Conservation (phyloP, 2,113 vertebrate species). For the Erythrolamprus reginae region DNA sequence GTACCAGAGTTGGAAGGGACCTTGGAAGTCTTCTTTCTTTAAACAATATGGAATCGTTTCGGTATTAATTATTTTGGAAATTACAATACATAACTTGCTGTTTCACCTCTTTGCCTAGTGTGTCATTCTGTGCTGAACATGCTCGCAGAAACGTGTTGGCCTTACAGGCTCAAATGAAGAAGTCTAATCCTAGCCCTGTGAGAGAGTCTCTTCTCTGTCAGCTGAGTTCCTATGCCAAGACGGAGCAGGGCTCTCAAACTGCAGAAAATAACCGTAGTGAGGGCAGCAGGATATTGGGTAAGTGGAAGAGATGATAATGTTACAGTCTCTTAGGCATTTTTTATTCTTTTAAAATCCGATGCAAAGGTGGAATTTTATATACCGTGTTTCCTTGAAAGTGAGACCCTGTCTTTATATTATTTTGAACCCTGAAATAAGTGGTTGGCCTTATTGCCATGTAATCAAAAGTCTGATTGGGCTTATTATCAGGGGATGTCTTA, state of each 20-base stretch:
- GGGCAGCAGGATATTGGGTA: constrained; percentile 83
- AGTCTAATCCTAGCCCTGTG: constrained; percentile 72
- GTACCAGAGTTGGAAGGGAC: too few relatives aligned
- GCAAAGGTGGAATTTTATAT: background rate
- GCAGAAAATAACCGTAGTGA: constrained; percentile 79
- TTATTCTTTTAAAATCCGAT: background rate
- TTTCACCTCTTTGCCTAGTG: constrained; percentile 52
- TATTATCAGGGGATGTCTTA: too few relatives aligned
- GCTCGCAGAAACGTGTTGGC: constrained; percentile 85
- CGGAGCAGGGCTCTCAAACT: constrained; percentile 70
- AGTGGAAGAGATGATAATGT: background rate
- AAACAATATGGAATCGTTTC: background rate
- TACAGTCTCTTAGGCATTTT: background rate
- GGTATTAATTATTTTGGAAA: background rate
- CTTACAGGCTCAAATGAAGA: constrained; percentile 87
- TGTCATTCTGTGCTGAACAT: constrained; percentile 88
- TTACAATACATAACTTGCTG: too few relatives aligned
- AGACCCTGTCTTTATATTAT: too few relatives aligned
- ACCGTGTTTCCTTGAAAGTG: too few relatives aligned
- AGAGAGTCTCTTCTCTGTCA: constrained; percentile 87
- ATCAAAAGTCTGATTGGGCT: too few relatives aligned
- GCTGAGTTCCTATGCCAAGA: constrained; percentile 83
- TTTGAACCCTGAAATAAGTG: too few relatives aligned
- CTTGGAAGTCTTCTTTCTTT: background rate
- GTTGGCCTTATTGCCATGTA: too few relatives aligned